These are phyloP conservation scores for Aplysina aerophoba DNA, from an alignment of 37 sponge, comb jelly and placozoan genomes.

Conservation along the genomic window DNA sequence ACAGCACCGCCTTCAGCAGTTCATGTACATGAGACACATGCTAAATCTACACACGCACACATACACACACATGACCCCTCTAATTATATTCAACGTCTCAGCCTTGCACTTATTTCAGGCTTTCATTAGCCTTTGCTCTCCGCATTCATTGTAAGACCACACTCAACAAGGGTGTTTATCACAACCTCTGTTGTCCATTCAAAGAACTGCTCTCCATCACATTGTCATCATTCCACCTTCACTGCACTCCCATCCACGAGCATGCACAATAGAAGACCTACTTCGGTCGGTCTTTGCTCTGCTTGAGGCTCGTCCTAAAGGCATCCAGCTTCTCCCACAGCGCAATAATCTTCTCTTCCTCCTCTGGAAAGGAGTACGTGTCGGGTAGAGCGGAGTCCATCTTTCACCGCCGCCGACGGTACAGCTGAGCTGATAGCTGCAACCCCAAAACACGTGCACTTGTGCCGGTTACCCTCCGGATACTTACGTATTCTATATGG, in stretches of 20 bases:
- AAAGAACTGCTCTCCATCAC: not conserved
- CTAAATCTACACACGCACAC: too few species aligned
- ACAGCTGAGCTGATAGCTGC: too few species aligned
- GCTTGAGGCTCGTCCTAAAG: conserved; percentile 82
- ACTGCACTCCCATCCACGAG: not conserved
- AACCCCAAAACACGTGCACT: too few species aligned
- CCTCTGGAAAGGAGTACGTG: conserved; percentile 81
- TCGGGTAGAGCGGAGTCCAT: conserved; percentile 68
- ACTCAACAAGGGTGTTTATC: too few species aligned
- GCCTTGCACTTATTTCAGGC: too few species aligned
- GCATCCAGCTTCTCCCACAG: conserved; percentile 91
- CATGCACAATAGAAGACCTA: conserved; percentile 10
- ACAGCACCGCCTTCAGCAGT: too few species aligned
- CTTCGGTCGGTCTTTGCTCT: conserved; percentile 87
- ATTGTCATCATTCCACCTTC: not conserved
- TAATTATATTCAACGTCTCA: too few species aligned
- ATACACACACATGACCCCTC: too few species aligned
- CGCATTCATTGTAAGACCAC: too few species aligned
- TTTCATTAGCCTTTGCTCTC: too few species aligned
- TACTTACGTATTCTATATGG: not conserved
- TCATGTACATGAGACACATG: too few species aligned
- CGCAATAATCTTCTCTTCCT: conserved; percentile 90
- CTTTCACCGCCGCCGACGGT: not conserved
- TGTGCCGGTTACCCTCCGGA: not conserved
- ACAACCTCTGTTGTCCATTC: too few species aligned